phyloP scores from a whole-genome alignment of 2,888 invertebrate species.

The Entomobrya multifasciata region DNA sequence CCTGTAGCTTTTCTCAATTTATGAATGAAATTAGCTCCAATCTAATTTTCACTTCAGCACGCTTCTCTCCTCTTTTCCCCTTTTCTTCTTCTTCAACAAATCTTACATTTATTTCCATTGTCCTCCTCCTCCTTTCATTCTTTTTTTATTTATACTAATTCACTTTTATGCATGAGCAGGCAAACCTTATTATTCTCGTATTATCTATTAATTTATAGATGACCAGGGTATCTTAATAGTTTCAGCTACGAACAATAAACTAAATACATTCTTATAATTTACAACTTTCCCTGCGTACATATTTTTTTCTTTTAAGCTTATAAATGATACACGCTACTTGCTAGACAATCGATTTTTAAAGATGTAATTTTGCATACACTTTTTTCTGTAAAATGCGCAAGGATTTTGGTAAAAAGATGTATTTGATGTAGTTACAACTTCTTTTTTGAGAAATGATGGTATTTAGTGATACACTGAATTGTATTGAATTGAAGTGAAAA shows the following conservation, averaged over 20 bases:
- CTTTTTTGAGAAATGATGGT: conserved; percentile 29
- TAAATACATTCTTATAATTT: conserved; percentile 50
- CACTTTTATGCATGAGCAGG: conserved; percentile 43
- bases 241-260: too few relatives aligned
- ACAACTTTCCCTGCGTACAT: not conserved
- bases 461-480: conserved; percentile 51
- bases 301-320: too few relatives aligned
- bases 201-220: not conserved
- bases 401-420: not conserved
- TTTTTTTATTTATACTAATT: conserved; percentile 12
- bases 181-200: conserved; percentile 22
- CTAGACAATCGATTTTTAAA: too few relatives aligned
- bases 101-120: conserved; percentile 40
- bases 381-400: too few relatives aligned
- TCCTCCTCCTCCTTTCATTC: conserved; percentile 9
- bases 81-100: conserved; percentile 12
- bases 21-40: conserved; percentile 70
- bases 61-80: not conserved
- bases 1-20: conserved; percentile 70
- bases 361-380: too few relatives aligned
- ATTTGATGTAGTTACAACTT: conserved; percentile 9
- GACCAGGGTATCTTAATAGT: conserved; percentile 28
- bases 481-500: conserved; percentile 44
- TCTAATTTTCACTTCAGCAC: conserved; percentile 71
- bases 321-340: too few relatives aligned